Evolutionary conservation across 1,140 invertebrate genomes (phyloP), one percentile per base, ranked within the genome.

Genomic region (Diabrotica virgifera): DNA sequence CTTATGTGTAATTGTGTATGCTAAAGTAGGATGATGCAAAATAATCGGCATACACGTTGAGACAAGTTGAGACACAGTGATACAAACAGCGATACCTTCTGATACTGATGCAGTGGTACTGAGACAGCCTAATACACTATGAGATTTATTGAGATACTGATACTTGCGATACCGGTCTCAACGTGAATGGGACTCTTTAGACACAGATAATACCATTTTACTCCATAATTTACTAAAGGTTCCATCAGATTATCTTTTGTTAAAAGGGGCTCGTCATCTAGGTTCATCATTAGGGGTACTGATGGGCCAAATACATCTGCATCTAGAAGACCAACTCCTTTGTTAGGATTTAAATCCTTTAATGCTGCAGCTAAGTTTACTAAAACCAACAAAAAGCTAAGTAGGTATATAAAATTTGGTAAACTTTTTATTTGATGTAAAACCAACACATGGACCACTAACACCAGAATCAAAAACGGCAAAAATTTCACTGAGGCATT

Each of bases 281-380:
- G 78, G 80, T 94, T 94, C 92, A 95, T 94, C 90, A 97, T 92
- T n/a, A 90, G 80, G 7, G 94, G 94, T 64, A 96, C 83, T 0
- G 91, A 93, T 0, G 94, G 94, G 0, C 94, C 94, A 81, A 92
- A 96, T 7, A 97, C 88, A 82, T 97, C 94, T 0, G 91, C 90
- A 83, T 97, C 94, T 52, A 97, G 78, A 6, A 97, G 77, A 0
- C 93, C 93, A 70, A 96, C 83, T 72, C 83, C 83, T 76, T 87
- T 89, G 55, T 83, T 72, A 6, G 88, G 86, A 64, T 86, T 79
- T 58, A 85, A 74, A 13, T 81, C 70, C 78, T 90, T 90, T 72
- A 93, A 77, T 5, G 89, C 90, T 69, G 88, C 84, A 6, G 93
- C 89, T 57, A 95, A 81, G 83, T 95, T 94, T 12, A 92, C 91